Conservation (phyloP, 2,113 vertebrate species). For the Sus scrofa region DNA sequence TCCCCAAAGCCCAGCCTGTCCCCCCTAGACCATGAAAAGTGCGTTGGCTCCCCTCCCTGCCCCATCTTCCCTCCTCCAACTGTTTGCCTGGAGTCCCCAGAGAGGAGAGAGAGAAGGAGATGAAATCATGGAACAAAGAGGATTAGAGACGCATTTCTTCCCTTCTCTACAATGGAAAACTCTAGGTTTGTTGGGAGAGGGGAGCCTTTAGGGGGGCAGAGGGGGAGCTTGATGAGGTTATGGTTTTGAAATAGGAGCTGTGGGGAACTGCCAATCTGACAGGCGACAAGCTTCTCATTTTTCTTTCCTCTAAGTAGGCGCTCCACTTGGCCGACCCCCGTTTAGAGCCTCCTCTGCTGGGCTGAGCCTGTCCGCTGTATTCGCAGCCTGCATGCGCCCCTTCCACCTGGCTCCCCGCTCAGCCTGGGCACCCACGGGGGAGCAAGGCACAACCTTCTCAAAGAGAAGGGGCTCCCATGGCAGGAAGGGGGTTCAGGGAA, state of each 20-base stretch:
- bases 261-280: not conserved
- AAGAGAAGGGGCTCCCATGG: not conserved
- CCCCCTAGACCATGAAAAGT: not conserved
- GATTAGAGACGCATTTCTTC: constrained; percentile 75
- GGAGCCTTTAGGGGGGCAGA: not conserved
- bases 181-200: constrained; percentile 47
- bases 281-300: not conserved
- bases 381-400: accelerated
- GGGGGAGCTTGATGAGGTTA: constrained; percentile 8
- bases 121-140: constrained; percentile 85
- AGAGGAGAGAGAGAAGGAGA: constrained; percentile 87
- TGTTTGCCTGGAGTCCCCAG: constrained; percentile 82
- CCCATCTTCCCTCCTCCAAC: not conserved
- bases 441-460: not conserved
- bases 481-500: not conserved
- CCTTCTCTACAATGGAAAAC: constrained; percentile 73
- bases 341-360: not conserved
- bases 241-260: constrained; percentile 60
- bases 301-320: not conserved
- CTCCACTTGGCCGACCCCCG: not conserved
- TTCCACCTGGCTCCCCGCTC: not conserved
- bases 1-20: not conserved
- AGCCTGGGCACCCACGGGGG: not conserved
- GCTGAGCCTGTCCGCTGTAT: not conserved
- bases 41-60: not conserved